Evolutionary conservation across 2,888 invertebrate species (phyloP), one percentile per base, ranked within the genome.

Genomic region (Drosophila neoperkinsi): DNA sequence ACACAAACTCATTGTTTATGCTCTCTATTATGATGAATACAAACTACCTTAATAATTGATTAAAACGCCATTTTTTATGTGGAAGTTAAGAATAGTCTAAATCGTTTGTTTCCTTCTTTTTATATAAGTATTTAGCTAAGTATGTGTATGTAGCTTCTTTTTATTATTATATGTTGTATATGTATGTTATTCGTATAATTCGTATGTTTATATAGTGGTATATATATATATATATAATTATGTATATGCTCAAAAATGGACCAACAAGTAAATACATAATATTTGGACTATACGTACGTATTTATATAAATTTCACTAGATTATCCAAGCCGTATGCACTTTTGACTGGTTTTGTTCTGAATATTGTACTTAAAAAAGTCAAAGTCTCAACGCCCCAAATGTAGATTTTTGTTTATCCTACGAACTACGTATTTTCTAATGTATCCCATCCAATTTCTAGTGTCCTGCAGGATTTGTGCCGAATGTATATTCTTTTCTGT

Each of bases 211-310:
- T 43, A 58, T 34, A 13, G 13, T 34, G 34, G 21, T 56, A 56
- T 74, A 73, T 73, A 65, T 82, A 57, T 64, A 4, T n/a, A n/a
- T 41, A n/a, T 41, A n/a, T 41, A 10, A 4, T 41, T 41, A n/a
- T 38, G n/a, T 71, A 72, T 89, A 71, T 81, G 82, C 64, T 88
- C 57, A 72, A 76, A 81, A 88, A 85, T 85, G 90, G 90, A 88
- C 90, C 91, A 89, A 90, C 91, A 87, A 84, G 90, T 84, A 90
- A 89, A 86, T 90, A 86, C 88, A 90, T 90, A 79, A 84, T 86
- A 87, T 82, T 89, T 84, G 77, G 67, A 83, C 88, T 84, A 71
- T 58, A 62, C 67, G 50, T 74, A 64, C 61, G 38, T 69, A 70
- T 81, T 51, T 64, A 66, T 81, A 69, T 73, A 84, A 78, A 78